Conservation (phyloP, 2,113 vertebrate species). For the Arvicanthis niloticus region DNA sequence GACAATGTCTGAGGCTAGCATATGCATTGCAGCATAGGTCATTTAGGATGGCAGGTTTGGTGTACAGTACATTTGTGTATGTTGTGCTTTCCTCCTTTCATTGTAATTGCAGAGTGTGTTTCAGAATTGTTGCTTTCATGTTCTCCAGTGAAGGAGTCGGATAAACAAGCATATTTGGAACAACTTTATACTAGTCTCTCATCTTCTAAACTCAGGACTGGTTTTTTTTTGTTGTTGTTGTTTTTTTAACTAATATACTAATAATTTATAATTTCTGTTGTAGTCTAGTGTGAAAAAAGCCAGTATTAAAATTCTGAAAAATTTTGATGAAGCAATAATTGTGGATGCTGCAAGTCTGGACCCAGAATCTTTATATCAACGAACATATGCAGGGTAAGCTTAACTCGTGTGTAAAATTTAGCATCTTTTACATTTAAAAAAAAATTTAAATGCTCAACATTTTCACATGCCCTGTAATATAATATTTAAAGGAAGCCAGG, state of each 20-base stretch:
- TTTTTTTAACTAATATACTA: constrained; percentile 52
- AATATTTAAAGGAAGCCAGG: neutral
- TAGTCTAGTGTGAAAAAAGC: constrained; percentile 92
- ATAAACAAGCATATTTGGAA: neutral
- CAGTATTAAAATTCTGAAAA: constrained; percentile 98
- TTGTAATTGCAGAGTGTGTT: constrained; percentile 1
- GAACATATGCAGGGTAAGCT: constrained; percentile 97
- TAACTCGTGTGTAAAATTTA: constrained; percentile 38
- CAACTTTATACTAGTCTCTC: neutral
- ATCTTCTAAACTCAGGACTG: constrained; percentile 6
- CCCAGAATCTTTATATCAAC: constrained; percentile 97
- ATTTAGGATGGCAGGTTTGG: neutral
- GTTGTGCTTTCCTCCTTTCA: neutral
- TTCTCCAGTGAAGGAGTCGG: neutral
- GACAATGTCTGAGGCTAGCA: neutral
- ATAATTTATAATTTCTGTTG: constrained; percentile 83
- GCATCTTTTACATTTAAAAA: neutral
- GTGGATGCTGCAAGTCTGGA: constrained; percentile 98
- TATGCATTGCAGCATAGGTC: neutral
- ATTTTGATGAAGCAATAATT: constrained; percentile 99
- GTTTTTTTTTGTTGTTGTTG: constrained; percentile 3
- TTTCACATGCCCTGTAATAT: neutral
- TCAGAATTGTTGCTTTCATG: constrained; percentile 15
- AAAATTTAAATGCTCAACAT: neutral
- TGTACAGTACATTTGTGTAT: neutral